A percentile compares a stretch with the other conserved stretches of the same genome.
Conservation (phyloP, 2,113 vertebrate genomes). For the Anthoscopus minutus region DNA sequence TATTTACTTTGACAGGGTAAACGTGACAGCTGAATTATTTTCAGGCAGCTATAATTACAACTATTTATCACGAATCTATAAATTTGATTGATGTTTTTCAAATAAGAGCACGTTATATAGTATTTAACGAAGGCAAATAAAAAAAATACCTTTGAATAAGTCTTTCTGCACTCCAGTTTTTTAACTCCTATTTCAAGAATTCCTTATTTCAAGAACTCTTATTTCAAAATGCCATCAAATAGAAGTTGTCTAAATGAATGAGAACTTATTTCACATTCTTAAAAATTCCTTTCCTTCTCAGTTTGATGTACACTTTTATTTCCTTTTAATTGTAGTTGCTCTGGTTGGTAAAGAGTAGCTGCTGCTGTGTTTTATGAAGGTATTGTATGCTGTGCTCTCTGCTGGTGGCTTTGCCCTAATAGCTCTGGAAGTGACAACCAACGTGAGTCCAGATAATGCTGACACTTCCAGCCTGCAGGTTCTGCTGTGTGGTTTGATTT, state of each 20-base stretch:
- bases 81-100: slow-evolving; percentile 51
- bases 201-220: slow-evolving; percentile 29
- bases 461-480: background rate
- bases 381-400: background rate
- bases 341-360: background rate
- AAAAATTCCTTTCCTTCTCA: background rate
- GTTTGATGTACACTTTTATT: background rate
- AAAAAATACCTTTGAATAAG: slow-evolving; percentile 14
- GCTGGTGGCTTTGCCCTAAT: background rate
- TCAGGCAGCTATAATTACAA: slow-evolving; percentile 39
- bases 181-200: background rate
- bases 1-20: slow-evolving; percentile 52
- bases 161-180: background rate
- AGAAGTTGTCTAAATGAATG: slow-evolving; percentile 33
- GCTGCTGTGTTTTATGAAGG: background rate
- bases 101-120: background rate
- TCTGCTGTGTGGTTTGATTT: background rate
- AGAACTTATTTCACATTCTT: background rate
- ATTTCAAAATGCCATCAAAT: slow-evolving; percentile 19
- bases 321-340: background rate
- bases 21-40: slow-evolving; percentile 56
- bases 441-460: background rate
- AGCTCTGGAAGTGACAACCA: background rate
- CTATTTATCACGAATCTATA: slow-evolving; percentile 34
- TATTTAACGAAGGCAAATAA: slow-evolving; percentile 10